Conservation (phyloP, 1,140 invertebrate genomes). For the Gonioctena quinquepunctata region DNA sequence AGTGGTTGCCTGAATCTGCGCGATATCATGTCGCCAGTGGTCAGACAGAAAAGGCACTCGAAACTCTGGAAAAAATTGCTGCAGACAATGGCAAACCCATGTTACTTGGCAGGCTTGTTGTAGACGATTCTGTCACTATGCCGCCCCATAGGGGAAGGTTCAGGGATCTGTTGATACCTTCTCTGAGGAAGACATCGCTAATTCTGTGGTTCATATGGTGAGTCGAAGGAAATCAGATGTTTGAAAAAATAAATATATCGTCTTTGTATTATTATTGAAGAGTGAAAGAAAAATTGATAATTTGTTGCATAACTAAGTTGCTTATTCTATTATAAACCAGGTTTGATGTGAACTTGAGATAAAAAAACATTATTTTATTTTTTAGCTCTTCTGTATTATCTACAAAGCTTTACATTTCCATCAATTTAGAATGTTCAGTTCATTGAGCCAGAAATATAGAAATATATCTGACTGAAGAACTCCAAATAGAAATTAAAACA, state of each 20-base stretch:
- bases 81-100: slow-evolving; percentile 88
- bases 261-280: background rate
- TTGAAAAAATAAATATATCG: background rate
- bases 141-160: slow-evolving; percentile 70
- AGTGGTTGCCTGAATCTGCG: slow-evolving; percentile 95
- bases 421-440: no score
- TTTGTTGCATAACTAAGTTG: no score
- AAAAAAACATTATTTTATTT: no score
- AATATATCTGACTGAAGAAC: no score
- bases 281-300: no score
- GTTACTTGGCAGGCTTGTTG: slow-evolving; percentile 83
- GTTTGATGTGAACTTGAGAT: no score
- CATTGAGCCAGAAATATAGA: no score
- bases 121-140: slow-evolving; percentile 69
- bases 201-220: slow-evolving; percentile 94
- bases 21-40: slow-evolving; percentile 86
- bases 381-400: no score
- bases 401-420: no score
- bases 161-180: slow-evolving; percentile 77
- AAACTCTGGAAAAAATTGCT: slow-evolving; percentile 80
- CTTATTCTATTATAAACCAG: no score
- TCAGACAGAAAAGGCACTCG: slow-evolving; percentile 81
- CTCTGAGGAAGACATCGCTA: slow-evolving; percentile 80
- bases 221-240: background rate
- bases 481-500: no score